Conservation (phyloP, 2,797 vertebrate genomes). For the Gadopsis marmoratus region DNA sequence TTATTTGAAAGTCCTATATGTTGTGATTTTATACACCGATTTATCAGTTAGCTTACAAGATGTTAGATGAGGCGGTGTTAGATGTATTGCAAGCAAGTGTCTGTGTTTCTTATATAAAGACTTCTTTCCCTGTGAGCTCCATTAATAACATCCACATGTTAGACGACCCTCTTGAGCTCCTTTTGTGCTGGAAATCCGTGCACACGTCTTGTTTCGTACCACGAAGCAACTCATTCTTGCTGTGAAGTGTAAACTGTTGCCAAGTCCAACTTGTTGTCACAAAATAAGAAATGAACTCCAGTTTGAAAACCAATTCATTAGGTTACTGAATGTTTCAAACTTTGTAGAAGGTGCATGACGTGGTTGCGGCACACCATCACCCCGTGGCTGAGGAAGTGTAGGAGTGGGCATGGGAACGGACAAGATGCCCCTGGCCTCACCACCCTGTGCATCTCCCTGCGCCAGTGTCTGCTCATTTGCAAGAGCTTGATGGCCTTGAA, state of each 20-base stretch:
- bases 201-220: not conserved
- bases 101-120: not conserved
- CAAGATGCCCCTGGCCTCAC: slow-evolving; percentile 59
- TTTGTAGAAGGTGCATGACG: not conserved
- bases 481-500: slow-evolving; percentile 84
- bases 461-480: slow-evolving; percentile 79
- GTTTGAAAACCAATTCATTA: not conserved
- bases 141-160: not conserved
- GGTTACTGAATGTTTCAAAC: not conserved
- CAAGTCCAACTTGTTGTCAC: not conserved
- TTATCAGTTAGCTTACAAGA: not conserved
- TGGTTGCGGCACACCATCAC: slow-evolving; percentile 13
- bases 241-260: not conserved
- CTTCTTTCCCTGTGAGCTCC: not conserved
- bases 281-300: not conserved
- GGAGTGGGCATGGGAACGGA: slow-evolving; percentile 38
- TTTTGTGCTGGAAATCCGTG: not conserved
- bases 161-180: not conserved
- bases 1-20: not conserved
- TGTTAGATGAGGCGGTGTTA: not conserved
- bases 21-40: not conserved
- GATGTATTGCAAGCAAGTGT: not conserved
- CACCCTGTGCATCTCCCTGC: slow-evolving; percentile 53
- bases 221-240: not conserved
- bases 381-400: slow-evolving; percentile 31